Evolutionary conservation across 2,113 vertebrate genomes (phyloP).

Genomic region (Cyanocitta stelleri): DNA sequence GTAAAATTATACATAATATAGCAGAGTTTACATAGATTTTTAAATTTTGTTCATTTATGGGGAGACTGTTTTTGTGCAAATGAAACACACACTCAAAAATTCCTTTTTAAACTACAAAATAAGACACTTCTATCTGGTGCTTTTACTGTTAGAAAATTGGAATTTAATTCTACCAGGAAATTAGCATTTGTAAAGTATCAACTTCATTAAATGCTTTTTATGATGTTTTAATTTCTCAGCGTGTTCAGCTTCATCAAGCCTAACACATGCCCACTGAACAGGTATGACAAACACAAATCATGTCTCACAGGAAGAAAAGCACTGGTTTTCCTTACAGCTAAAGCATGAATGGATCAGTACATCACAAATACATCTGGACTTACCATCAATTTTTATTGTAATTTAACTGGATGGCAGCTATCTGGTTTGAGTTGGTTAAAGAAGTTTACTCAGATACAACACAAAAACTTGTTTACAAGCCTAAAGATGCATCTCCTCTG

Average conservation of each 20-base stretch:
- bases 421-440: not conserved
- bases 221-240: not conserved
- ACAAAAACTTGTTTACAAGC: not conserved
- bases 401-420: not conserved
- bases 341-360: not conserved
- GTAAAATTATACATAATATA: not conserved
- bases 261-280: not conserved
- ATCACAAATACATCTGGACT: not conserved
- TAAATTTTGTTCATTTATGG: not conserved
- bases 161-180: conserved; percentile 47
- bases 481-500: not conserved
- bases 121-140: not conserved
- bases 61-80: not conserved
- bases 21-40: not conserved
- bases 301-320: not conserved
- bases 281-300: not conserved
- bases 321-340: not conserved
- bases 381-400: not conserved
- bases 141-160: conserved; percentile 11
- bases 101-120: not conserved
- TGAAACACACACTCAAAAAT: not conserved
- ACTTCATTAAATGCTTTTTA: conserved; percentile 31
- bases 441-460: not conserved
- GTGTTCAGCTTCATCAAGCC: not conserved
- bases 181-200: conserved; percentile 20